phyloP scores from a whole-genome alignment of 1,140 invertebrate genomes.

The Drosophila rufa region DNA sequence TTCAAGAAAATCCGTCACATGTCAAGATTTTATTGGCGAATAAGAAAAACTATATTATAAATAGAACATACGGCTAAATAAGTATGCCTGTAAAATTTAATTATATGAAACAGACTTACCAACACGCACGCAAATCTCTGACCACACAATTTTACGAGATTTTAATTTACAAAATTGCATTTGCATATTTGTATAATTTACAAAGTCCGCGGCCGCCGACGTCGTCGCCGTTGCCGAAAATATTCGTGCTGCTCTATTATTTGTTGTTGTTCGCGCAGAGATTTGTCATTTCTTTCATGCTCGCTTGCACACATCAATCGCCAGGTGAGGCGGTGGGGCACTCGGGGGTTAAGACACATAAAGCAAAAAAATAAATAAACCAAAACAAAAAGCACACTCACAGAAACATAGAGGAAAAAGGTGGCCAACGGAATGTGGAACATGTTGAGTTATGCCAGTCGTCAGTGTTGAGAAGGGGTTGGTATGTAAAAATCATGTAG shows the following conservation, averaged over 20 bases:
- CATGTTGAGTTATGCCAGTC: constrained; percentile 50
- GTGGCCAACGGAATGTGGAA: constrained; percentile 58
- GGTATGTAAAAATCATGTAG: not conserved
- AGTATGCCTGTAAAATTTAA: constrained; percentile 11
- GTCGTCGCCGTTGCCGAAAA: constrained; percentile 52
- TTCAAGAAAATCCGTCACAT: not conserved
- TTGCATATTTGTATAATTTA: constrained; percentile 67
- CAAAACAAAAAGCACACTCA: constrained; percentile 14
- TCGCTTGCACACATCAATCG: constrained; percentile 83
- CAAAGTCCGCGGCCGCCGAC: constrained; percentile 43
- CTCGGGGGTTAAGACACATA: constrained; percentile 15
- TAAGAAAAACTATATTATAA: not conserved
- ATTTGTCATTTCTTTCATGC: constrained; percentile 83
- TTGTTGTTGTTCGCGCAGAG: constrained; percentile 45
- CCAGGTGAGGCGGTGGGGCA: constrained; percentile 56
- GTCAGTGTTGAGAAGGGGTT: not conserved
- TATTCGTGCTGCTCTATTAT: constrained; percentile 50
- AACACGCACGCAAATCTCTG: constrained; percentile 3
- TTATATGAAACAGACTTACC: constrained; percentile 16
- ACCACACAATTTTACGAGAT: constrained; percentile 38
- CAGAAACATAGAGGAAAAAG: constrained; percentile 14
- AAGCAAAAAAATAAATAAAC: constrained; percentile 10
- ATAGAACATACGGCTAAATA: constrained; percentile 6
- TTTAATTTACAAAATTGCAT: constrained; percentile 60
- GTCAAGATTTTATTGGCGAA: not conserved